Evolutionary conservation across 53 echinoderm and acorn worm genomes (phyloP).

Genomic region (Holothuria scabra): DNA sequence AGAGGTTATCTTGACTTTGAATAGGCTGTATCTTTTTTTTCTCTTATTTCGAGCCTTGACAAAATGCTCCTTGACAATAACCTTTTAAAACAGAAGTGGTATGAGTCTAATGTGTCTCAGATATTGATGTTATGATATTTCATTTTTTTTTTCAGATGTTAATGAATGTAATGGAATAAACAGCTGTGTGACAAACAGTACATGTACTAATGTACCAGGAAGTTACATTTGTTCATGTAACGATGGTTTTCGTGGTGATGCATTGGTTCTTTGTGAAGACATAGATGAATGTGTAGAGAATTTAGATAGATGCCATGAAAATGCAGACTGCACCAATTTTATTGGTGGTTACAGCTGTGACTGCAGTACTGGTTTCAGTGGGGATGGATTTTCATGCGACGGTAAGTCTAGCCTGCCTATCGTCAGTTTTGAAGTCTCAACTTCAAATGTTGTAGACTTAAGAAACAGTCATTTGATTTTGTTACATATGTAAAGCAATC

Average conservation of each 20-base stretch:
- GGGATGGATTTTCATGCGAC: constrained; percentile 68
- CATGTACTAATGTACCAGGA: constrained; percentile 68
- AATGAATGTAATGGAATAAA: constrained; percentile 69
- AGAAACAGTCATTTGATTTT: no score
- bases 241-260: constrained; percentile 76
- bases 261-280: constrained; percentile 52
- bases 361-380: constrained; percentile 63
- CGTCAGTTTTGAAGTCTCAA: background rate
- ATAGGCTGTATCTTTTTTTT: no score
- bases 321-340: constrained; percentile 70
- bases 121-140: background rate
- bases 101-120: no score
- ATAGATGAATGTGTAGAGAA: constrained; percentile 79
- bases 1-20: no score
- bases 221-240: constrained; percentile 68
- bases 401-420: constrained; percentile 53
- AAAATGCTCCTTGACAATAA: no score
- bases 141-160: constrained; percentile 74
- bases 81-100: no score
- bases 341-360: constrained; percentile 62
- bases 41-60: no score
- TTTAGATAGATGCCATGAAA: constrained; percentile 57
- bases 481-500: no score
- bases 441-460: background rate
- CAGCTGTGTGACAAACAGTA: constrained; percentile 54